Evolutionary conservation across 1,140 invertebrate genomes (phyloP), one percentile per base, ranked within the genome.

Genomic region (Bombus confusus): DNA sequence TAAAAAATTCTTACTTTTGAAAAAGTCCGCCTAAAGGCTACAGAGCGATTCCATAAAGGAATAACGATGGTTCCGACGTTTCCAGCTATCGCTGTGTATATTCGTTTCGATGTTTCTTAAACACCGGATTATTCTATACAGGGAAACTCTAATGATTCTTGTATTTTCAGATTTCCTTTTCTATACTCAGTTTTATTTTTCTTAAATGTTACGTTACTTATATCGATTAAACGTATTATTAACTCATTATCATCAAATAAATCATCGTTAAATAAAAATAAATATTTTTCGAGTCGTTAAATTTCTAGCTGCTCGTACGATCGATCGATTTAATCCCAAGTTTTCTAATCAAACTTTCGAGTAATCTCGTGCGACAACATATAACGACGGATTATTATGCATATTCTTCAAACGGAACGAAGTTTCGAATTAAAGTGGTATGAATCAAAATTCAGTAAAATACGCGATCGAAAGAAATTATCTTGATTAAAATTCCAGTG

Each of bases 401-500:
- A 59, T 25, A 59, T 59, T n/a, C 59, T 62, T 62, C 13, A 62
- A 62, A 62, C 12, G 25, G 62, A 66, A 66, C n/a, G 5, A 34
- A 66, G 13, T n/a, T 66, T 15, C 28, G 31, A 15, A 69, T 69
- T 69, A 69, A 25, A 25, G 34, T 25, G 22, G 25, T 39, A 39
- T 13, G 39, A 12, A n/a, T 41, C 9, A 72, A 72, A 72, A 72
- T 41, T 72, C 12, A 15, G 69, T 34, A 41, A 72, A 41, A 71
- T 31, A 34, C 31, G 66, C 9, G 66, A 72, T 72, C 69, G 28
- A 72, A n/a, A 72, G 25, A 41, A 72, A 72, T 72, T 72, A 72
- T 41, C 69, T 72, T 41, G 37, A 72, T 72, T 41, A 72, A 71
- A 71, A n/a, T 15, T 71, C 68, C 18, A 37, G 3, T 22, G 3